These are phyloP conservation scores for Ceratotherium simum DNA, from an alignment of 2,113 vertebrate genomes.

Conservation along the genomic window DNA sequence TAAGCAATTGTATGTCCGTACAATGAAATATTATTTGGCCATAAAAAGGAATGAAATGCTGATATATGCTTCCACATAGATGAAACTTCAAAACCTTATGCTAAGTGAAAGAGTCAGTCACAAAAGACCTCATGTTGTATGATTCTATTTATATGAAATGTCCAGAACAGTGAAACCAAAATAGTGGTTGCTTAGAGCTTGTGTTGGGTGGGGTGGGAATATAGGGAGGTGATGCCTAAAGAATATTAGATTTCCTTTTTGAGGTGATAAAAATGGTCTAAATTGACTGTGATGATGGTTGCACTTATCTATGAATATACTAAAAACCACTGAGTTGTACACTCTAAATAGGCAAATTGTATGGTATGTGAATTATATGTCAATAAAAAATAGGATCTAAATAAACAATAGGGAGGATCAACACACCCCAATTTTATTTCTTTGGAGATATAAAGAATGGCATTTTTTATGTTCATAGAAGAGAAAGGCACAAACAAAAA, in stretches of 20 bases:
- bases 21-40: background rate
- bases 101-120: background rate
- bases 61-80: background rate
- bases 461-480: background rate
- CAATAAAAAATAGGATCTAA: background rate
- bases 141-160: background rate
- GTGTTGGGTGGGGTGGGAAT: background rate
- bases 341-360: background rate
- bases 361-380: background rate
- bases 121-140: background rate
- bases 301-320: background rate
- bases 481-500: background rate
- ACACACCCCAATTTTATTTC: background rate
- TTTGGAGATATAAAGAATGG: background rate
- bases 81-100: background rate
- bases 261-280: background rate
- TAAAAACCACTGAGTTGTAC: background rate
- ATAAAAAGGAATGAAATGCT: background rate
- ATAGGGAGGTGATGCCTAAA: background rate
- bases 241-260: background rate
- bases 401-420: background rate
- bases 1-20: background rate
- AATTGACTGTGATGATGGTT: background rate
- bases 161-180: background rate
- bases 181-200: background rate